Conservation (phyloP, 2,113 vertebrate genomes). For the Ochotona princeps region DNA sequence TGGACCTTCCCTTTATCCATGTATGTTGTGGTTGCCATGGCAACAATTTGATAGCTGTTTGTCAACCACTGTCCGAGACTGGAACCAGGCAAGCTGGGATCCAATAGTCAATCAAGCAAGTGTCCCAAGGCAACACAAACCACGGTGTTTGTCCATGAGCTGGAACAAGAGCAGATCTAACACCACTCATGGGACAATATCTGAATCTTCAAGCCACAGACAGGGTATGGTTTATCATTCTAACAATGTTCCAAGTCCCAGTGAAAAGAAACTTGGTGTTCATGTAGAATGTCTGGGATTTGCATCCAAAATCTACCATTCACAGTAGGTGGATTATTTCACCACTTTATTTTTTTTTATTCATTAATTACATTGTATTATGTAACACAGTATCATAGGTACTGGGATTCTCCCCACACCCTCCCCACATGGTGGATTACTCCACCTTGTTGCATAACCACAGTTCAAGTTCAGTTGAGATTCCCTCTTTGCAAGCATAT, state of each 20-base stretch:
- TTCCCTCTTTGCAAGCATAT: too few relatives aligned
- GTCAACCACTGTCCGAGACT: neutral
- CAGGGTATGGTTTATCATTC: neutral
- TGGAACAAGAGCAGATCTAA: neutral
- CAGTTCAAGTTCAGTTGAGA: too few relatives aligned
- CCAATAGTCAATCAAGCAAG: neutral
- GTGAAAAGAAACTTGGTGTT: neutral
- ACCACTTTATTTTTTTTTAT: neutral
- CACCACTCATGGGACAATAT: neutral
- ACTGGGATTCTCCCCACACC: too few relatives aligned
- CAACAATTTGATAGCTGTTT: neutral
- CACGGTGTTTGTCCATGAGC: neutral
- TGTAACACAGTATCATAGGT: too few relatives aligned
- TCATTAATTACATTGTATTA: too few relatives aligned
- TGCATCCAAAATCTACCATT: neutral
- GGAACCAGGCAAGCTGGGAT: neutral
- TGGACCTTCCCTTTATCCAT: neutral
- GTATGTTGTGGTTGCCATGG: neutral
- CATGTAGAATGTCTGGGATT: neutral
- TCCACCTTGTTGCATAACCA: too few relatives aligned
- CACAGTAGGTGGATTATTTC: neutral
- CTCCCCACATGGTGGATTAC: too few relatives aligned
- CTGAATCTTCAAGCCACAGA: neutral
- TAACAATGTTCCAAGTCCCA: neutral
- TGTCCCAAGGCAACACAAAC: neutral